Evolutionary conservation across 2,888 invertebrate genomes (phyloP).

Genomic region (Clepsis dumicolana): DNA sequence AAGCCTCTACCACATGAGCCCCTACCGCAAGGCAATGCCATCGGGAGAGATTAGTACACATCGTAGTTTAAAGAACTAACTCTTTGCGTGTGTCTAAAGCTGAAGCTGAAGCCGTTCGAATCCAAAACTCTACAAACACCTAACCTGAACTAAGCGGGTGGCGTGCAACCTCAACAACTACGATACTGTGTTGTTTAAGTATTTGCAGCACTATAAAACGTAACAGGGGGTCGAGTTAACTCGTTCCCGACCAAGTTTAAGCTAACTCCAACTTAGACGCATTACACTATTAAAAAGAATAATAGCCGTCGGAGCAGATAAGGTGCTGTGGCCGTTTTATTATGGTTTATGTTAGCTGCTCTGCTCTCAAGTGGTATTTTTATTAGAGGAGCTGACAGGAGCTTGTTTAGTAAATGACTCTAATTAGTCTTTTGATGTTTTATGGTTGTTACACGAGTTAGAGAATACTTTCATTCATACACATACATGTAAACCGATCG

Average conservation of each 20-base stretch:
- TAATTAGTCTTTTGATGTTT: neutral
- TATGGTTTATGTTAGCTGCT: constrained; percentile 13
- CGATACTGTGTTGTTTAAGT: constrained; percentile 17
- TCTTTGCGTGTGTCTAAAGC: neutral
- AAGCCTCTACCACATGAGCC: no score
- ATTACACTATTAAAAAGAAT: constrained; percentile 44
- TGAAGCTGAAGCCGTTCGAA: neutral
- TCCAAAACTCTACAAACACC: neutral
- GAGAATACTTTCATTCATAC: no score
- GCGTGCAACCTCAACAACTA: constrained; percentile 4
- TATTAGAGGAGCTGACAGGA: neutral
- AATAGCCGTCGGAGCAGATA: constrained; percentile 35
- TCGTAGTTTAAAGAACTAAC: neutral
- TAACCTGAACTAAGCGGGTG: neutral
- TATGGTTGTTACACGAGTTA: no score
- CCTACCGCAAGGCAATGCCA: no score
- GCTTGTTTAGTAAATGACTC: neutral
- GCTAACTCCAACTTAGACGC: constrained; percentile 41
- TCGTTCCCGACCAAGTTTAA: constrained; percentile 35
- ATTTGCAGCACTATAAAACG: constrained; percentile 29
- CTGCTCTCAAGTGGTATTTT: neutral
- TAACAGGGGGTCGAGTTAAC: constrained; percentile 31
- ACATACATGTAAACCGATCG: no score
- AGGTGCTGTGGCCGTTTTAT: constrained; percentile 36
- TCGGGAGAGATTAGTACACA: no score